Evolutionary conservation across 2,888 invertebrate genomes (phyloP).

Genomic region (Melolontha melolontha): DNA sequence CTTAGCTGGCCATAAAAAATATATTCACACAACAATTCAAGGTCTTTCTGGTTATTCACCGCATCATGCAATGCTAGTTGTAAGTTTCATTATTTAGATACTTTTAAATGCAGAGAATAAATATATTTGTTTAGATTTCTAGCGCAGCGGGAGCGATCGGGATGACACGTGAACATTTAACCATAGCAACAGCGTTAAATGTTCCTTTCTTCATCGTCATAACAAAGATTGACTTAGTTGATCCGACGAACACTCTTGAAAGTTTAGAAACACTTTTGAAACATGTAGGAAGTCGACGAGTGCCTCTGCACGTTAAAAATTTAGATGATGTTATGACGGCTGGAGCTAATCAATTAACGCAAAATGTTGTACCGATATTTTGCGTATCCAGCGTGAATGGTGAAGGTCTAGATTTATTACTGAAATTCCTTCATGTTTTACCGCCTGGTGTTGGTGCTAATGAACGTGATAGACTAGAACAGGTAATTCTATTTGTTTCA

Average conservation of each 20-base stretch:
- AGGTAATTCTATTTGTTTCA: constrained; percentile 62
- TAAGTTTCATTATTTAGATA: constrained; percentile 64
- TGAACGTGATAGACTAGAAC: constrained; percentile 78
- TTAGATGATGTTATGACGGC: constrained; percentile 82
- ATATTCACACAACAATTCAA: constrained; percentile 93
- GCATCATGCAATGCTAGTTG: constrained; percentile 90
- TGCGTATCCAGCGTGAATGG: constrained; percentile 93
- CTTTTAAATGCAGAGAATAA: not conserved
- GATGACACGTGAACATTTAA: constrained; percentile 92
- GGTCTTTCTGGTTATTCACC: constrained; percentile 94
- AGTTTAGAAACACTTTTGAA: constrained; percentile 74
- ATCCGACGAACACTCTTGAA: constrained; percentile 68
- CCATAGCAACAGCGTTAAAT: constrained; percentile 82
- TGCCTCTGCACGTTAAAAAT: constrained; percentile 74
- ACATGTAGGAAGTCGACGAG: constrained; percentile 73
- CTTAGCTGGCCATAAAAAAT: constrained; percentile 95
- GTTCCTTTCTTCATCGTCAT: constrained; percentile 94
- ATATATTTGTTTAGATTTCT: constrained; percentile 72
- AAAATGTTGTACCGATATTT: constrained; percentile 82
- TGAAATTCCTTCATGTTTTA: constrained; percentile 87
- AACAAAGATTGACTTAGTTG: constrained; percentile 92
- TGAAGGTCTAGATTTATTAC: constrained; percentile 83
- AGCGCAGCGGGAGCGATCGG: constrained; percentile 83
- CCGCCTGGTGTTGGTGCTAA: constrained; percentile 74
- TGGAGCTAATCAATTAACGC: constrained; percentile 74